phyloP scores from a whole-genome alignment of 2,113 vertebrate species.

The Proteles cristata region DNA sequence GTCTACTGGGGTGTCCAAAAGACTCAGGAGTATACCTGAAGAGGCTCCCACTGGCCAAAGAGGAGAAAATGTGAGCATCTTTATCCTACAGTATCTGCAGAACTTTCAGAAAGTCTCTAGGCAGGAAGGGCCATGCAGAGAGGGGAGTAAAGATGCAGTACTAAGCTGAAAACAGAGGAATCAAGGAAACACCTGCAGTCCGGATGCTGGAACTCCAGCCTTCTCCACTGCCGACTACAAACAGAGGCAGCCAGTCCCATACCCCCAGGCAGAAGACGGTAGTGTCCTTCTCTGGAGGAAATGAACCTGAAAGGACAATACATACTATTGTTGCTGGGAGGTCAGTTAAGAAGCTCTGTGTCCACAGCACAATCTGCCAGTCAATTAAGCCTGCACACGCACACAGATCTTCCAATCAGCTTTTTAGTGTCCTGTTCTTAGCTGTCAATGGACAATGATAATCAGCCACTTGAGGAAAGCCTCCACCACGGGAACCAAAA shows the following conservation, averaged over 20 bases:
- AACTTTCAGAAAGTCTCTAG: not conserved
- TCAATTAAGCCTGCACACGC: not conserved
- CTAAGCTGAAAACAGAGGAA: not conserved
- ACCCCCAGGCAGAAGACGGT: not conserved
- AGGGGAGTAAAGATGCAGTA: not conserved
- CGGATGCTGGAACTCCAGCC: not conserved
- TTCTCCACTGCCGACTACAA: not conserved
- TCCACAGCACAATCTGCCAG: not conserved
- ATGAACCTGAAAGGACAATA: not conserved
- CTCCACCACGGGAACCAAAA: too few relatives aligned
- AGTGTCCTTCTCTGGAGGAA: not conserved
- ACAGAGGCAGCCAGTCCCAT: not conserved
- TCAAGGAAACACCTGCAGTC: not conserved
- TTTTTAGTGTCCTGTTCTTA: not conserved
- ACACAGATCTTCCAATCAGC: not conserved
- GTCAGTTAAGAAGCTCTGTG: not conserved
- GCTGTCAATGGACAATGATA: too few relatives aligned
- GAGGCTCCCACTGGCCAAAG: not conserved
- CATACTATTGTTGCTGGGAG: not conserved
- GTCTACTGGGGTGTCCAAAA: not conserved
- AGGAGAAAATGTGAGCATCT: not conserved
- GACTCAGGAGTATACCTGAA: not conserved
- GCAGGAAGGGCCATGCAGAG: not conserved
- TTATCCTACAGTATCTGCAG: not conserved
- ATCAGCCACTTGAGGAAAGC: too few relatives aligned